Base-by-base conservation (phyloP, 2,888 invertebrate genomes). In the Epirrhoe alternata region DNA sequence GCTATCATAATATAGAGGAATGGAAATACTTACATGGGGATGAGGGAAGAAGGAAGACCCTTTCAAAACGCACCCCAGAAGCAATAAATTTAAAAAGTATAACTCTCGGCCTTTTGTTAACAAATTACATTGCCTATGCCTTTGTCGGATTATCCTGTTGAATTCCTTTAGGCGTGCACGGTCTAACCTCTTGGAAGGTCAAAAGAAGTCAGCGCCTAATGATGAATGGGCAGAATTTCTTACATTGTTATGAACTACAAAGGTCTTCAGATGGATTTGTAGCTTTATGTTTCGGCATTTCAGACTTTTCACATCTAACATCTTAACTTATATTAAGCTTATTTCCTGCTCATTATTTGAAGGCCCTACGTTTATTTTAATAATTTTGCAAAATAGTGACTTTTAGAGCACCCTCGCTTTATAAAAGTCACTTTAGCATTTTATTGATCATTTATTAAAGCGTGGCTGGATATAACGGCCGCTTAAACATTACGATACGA, bases 181-280 rank as follows among this genome's bases (percentile, higher is more conserved):
- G 78, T 72, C 71, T 77, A 77, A 80, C 85, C 81, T 83, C 76
- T 77, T 72, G 74, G 71, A 38, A 62, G 71, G 66, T 69, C 83
- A 80, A 85, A 86, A 85, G 81, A 81, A 86, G 83, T 85, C 84
- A 79, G 85, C 77, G 79, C 74, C 71, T 77, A 80, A 83, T 89
- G 90, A 90, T 90, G 83, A 86, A 90, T 86, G 86, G 80, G 73
- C 78, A 77, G 75, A 84, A 83, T 83, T 86, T 86, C 82, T 86
- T 78, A 85, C 88, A 66, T 66, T 68, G 63, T 71, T 70, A 66
- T 50, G 52, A 38, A 30, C n/a, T 57, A 17, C 51, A 56, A 62
- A 45, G 60, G 42, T 52, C 30, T 59, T 42, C 7, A 53, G 31
- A 33, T 53, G 14, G 12, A 45, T 53, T 45, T 53, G 45, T 42